phyloP scores from a whole-genome alignment of 2,888 invertebrate genomes.

The Lasioglossum pauxillum region DNA sequence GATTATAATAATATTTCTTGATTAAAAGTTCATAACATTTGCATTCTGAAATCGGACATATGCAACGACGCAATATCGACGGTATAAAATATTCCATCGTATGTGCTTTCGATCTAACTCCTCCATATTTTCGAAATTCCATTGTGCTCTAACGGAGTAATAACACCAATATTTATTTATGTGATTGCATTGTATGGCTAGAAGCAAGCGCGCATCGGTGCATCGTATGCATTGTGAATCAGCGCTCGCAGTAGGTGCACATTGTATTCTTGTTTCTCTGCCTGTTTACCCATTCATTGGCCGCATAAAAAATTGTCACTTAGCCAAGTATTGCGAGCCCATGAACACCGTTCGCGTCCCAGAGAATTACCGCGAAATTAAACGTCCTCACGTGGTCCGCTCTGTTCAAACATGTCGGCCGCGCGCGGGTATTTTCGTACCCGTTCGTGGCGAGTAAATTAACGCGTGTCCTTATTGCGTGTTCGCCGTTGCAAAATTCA shows the following conservation, averaged over 20 bases:
- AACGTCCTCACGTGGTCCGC: slow-evolving; percentile 5
- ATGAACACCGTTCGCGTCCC: slow-evolving; percentile 43
- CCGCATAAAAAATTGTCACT: slow-evolving; percentile 61
- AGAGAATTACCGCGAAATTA: slow-evolving; percentile 57
- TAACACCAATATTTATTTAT: slow-evolving; percentile 69
- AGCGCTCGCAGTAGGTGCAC: slow-evolving; percentile 57
- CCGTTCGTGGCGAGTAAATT: background rate
- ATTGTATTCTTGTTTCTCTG: slow-evolving; percentile 66
- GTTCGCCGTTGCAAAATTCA: background rate
- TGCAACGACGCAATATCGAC: background rate
- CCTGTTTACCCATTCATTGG: slow-evolving; percentile 67
- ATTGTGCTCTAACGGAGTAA: slow-evolving; percentile 50
- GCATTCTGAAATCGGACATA: no score
- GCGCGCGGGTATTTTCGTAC: background rate
- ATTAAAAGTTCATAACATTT: background rate
- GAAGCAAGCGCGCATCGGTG: slow-evolving; percentile 37
- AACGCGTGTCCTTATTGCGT: background rate
- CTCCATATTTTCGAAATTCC: slow-evolving; percentile 12
- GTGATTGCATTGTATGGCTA: slow-evolving; percentile 48
- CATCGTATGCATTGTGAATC: slow-evolving; percentile 69
- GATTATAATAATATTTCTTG: no score
- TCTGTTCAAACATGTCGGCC: background rate
- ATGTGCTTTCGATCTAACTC: slow-evolving; percentile 11
- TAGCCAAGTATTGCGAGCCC: slow-evolving; percentile 47
- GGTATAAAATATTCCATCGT: slow-evolving; percentile 7